Percentiles rank a stretch among this genome's conserved stretches.
These are phyloP conservation scores for Plectropomus leopardus DNA, from an alignment of 2,113 vertebrate genomes.

Conservation along the genomic window DNA sequence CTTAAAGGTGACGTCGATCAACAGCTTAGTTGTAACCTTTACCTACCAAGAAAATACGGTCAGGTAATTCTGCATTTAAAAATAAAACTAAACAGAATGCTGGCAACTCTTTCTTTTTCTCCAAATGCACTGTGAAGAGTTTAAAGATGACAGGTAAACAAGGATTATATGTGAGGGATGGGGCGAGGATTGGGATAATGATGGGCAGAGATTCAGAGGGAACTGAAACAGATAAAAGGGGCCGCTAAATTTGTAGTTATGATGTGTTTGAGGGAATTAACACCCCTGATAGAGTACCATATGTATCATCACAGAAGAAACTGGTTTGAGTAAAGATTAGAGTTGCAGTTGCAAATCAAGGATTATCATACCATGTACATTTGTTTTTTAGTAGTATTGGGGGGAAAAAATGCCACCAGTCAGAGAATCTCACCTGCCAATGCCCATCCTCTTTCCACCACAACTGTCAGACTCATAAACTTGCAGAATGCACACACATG, in stretches of 20 bases:
- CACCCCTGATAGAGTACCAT: background rate
- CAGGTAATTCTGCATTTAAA: constrained; percentile 4
- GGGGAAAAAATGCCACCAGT: too few species aligned
- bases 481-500: too few species aligned
- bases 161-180: background rate
- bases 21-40: constrained; percentile 1
- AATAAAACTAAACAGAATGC: background rate
- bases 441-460: too few species aligned
- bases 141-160: constrained; percentile 1
- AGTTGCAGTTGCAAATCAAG: too few species aligned
- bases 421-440: too few species aligned
- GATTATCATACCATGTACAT: too few species aligned
- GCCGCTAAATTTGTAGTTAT: background rate
- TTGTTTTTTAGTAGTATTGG: too few species aligned
- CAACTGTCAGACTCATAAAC: too few species aligned
- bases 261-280: background rate
- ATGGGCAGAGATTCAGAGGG: background rate
- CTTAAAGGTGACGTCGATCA: constrained; percentile 3
- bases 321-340: too few species aligned
- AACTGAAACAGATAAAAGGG: background rate
- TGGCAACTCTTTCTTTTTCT: background rate
- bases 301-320: background rate
- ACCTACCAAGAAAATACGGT: background rate
- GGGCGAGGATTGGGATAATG: constrained; percentile 13
- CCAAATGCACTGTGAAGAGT: background rate